Evolutionary conservation across 2,113 vertebrate genomes (phyloP).

Genomic region (Mystacornis crossleyi): DNA sequence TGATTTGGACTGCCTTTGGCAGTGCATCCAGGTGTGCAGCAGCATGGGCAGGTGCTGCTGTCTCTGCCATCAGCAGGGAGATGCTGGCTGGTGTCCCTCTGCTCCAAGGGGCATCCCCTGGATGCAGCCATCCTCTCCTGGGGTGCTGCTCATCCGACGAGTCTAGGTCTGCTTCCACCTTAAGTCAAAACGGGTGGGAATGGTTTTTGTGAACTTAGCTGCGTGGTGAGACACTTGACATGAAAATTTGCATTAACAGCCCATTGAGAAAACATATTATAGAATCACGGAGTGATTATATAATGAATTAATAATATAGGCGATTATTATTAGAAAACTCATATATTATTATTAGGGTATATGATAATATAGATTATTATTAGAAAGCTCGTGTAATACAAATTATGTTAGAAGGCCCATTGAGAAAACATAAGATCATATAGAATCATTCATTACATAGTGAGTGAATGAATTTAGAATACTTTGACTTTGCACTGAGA

Average conservation of each 20-base stretch:
- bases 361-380: neutral
- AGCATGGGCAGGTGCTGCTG: neutral
- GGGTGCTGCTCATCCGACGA: neutral
- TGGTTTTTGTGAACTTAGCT: fast-evolving
- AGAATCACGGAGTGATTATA: neutral
- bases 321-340: neutral
- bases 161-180: neutral
- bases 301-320: neutral
- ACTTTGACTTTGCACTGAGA: neutral
- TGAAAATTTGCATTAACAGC: neutral
- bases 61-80: fast-evolving
- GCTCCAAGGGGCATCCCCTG: neutral
- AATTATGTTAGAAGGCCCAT: neutral
- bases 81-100: fast-evolving
- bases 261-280: neutral
- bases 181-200: fast-evolving
- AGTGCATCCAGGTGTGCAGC: fast-evolving
- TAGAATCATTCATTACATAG: neutral
- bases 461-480: neutral
- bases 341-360: neutral
- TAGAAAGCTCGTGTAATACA: neutral
- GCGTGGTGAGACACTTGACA: fast-evolving
- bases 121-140: neutral
- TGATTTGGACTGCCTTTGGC: neutral
- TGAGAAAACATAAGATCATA: neutral